These are phyloP conservation scores for Castor canadensis DNA, from an alignment of 2,113 vertebrate species.

Conservation along the genomic window DNA sequence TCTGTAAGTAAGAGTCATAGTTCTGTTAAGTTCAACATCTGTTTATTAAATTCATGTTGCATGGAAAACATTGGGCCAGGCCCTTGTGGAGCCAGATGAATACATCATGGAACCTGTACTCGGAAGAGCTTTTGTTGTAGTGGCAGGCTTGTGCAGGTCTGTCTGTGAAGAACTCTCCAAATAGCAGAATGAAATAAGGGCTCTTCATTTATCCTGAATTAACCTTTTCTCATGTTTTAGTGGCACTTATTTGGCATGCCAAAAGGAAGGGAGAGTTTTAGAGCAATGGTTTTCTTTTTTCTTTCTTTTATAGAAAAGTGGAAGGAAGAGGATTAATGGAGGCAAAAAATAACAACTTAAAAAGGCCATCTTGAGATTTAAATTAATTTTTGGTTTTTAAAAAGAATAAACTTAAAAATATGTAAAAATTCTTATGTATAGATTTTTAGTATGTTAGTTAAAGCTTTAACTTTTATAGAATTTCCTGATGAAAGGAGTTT, in stretches of 20 bases:
- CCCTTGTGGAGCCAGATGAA: background rate
- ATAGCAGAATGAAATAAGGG: background rate
- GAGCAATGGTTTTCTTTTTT: background rate
- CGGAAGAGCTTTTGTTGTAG: background rate
- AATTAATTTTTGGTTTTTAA: slow-evolving; percentile 15
- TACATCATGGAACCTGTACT: background rate
- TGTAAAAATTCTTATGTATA: background rate
- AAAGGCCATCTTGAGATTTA: slow-evolving; percentile 32
- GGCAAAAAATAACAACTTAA: background rate
- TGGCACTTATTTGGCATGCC: background rate
- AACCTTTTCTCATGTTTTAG: background rate
- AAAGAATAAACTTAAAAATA: slow-evolving; percentile 16
- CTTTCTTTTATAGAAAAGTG: background rate
- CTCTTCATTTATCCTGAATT: background rate
- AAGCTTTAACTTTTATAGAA: slow-evolving; percentile 1
- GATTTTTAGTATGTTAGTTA: slow-evolving; percentile 17
- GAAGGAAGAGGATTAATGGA: background rate
- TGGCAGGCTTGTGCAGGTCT: background rate
- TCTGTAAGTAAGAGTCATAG: background rate
- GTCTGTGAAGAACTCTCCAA: background rate
- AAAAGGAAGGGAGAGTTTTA: background rate
- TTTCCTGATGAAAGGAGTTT: background rate
- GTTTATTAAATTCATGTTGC: background rate
- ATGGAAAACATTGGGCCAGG: background rate
- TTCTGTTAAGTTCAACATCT: background rate